Base-by-base conservation (phyloP, 2,888 invertebrate species). In the Dendrolimus pini region DNA sequence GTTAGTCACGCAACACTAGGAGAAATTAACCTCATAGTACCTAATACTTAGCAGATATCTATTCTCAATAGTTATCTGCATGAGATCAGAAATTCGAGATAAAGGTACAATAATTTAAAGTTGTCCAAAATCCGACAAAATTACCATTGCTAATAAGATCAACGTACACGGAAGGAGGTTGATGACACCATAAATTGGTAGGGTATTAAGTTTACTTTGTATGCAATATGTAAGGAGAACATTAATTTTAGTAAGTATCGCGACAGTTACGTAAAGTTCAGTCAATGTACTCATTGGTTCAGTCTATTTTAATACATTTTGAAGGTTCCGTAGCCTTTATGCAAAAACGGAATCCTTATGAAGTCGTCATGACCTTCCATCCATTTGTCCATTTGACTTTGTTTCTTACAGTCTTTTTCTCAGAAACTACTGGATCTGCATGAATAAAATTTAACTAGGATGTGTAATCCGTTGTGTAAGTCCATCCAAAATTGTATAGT, bases 91-190 rank as follows among this genome's bases (percentile, higher is more conserved):
- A 47, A 9, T 47, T 10, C 9, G 9, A 47, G 47, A 47, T 47
- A 10, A 47, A 47, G 8, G 30, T 55, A 55, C 9, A 52, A 52
- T 52, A 52, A 60, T 61, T 56, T 52, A n/a, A 56, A 12, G 52
- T 55, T 55, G 41, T 13, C 53, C 56, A 65, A 66, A 65, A 65
- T 60, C 59, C 53, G 56, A 59, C 58, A 56, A 63, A 64, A 71
- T 75, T 70, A 66, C 63, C 67, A 72, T 70, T 75, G 67, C 67
- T 61, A 70, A 70, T 70, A 18, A 56, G 52, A 41, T 63, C 65
- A 65, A 64, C 60, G 64, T 53, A 54, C 62, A 57, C 62, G 60
- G 59, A 65, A 63, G 62, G 60, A 66, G 70, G 74, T 69, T 67
- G 66, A 64, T 65, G 58, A 55, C 61, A 57, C 64, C 63, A 70